Base-by-base conservation (phyloP, 2,888 invertebrate genomes). In the Drepana falcataria region DNA sequence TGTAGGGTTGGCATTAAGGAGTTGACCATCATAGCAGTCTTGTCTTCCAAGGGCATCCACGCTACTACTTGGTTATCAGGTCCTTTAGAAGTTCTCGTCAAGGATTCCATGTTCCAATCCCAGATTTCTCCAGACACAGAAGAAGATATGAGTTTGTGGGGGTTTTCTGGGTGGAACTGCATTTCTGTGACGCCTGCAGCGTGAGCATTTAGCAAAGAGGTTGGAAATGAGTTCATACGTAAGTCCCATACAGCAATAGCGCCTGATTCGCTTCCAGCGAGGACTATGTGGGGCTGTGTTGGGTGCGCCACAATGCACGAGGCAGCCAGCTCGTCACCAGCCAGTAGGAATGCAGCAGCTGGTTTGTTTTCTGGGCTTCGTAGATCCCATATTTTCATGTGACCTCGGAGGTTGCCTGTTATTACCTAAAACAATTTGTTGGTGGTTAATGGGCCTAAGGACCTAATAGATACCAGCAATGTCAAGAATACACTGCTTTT, bases 171-270 rank as follows among this genome's bases (percentile, higher is more conserved):
- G 84, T 98, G 97, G 74, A 98, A 98, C 55, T 94, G 93, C 66
- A 98, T 94, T 84, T 98, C 97, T n/a, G 94, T 94, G 33, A 98
- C 95, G 62, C 94, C 91, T 52, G 94, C 93, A 1, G 93, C 87
- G 77, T 96, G 96, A 51, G 96, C 97, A 55, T 94, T 95, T 1
- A 98, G 87, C 61, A 96, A 92, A 0, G 96, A 96, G 7, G 96
- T 94, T 0, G 98, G 97, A 75, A 94, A 96, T 2, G 94, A 94
- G 56, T 96, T 95, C 70, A 96, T 95, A 35, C 98, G 92, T 61
- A 98, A 86, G 83, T 98, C 98, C 97, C 98, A 98, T 1, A 97
- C 94, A 0, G 96, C 96, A 37, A 98, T 83, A 1, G 96, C 93
- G 0, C 98, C 98, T 62, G 97, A 96, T 71, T 97, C 96, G 58